These are phyloP conservation scores for Drosophila mettleri DNA, from an alignment of 2,888 invertebrate genomes.

Conservation along the genomic window DNA sequence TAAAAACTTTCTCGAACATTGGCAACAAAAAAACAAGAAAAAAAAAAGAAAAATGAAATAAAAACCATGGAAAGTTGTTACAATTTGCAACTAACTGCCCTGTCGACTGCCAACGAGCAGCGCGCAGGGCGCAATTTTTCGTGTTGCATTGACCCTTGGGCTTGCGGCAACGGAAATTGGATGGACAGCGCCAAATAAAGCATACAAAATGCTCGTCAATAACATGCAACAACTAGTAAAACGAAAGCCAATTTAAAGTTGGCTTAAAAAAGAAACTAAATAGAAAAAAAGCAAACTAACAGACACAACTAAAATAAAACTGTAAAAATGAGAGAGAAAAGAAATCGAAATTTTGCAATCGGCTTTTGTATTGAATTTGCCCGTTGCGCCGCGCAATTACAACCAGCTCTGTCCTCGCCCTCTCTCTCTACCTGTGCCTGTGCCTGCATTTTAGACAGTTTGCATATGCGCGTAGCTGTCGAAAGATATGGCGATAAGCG, in stretches of 20 bases:
- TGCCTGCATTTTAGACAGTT: conserved; percentile 44
- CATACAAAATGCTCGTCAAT: conserved; percentile 72
- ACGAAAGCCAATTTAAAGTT: conserved; percentile 74
- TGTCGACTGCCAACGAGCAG: background rate
- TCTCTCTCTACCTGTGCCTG: conserved; percentile 12
- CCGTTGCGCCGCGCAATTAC: conserved; percentile 28
- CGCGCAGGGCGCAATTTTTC: background rate
- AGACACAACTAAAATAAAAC: conserved; percentile 10
- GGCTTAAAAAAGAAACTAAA: conserved; percentile 27
- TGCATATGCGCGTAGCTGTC: conserved; percentile 68
- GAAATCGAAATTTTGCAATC: conserved; percentile 36
- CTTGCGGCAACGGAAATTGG: conserved; percentile 74
- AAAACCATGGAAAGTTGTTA: conserved; percentile 43
- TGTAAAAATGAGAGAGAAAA: conserved; percentile 18
- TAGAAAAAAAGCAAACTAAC: background rate
- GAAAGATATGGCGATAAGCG: conserved; percentile 57
- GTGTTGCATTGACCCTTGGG: conserved; percentile 51
- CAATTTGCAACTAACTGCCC: conserved; percentile 18
- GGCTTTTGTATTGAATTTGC: conserved; percentile 53
- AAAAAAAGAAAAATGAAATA: background rate
- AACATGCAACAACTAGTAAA: conserved; percentile 53
- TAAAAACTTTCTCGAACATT: conserved; percentile 61
- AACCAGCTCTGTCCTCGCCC: background rate
- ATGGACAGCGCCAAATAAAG: conserved; percentile 72
- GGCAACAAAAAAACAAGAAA: conserved; percentile 32